These are phyloP conservation scores for Scaptomyza polygonia DNA, from an alignment of 2,888 invertebrate genomes.

Conservation along the genomic window DNA sequence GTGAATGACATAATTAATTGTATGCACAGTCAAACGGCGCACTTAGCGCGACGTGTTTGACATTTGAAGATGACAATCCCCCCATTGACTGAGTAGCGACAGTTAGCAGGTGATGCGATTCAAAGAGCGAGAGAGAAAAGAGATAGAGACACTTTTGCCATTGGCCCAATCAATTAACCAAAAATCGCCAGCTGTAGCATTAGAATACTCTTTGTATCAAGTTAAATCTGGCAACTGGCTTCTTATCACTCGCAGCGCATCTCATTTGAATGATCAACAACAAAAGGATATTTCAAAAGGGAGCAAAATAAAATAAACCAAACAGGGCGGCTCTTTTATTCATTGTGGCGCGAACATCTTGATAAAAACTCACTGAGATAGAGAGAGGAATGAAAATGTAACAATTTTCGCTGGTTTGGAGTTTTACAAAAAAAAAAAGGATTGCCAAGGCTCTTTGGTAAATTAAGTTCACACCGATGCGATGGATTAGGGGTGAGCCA, in stretches of 20 bases:
- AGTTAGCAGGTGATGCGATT: slow-evolving; percentile 37
- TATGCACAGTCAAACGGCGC: slow-evolving; percentile 63
- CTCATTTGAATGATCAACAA: slow-evolving; percentile 57
- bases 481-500: slow-evolving; percentile 63
- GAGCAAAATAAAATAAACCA: slow-evolving; percentile 1
- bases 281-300: slow-evolving; percentile 27
- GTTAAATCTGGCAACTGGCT: slow-evolving; percentile 13
- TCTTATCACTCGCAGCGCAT: slow-evolving; percentile 44
- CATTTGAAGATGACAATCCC: slow-evolving; percentile 75
- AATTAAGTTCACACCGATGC: slow-evolving; percentile 76
- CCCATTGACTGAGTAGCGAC: slow-evolving; percentile 28
- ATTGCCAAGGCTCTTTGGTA: slow-evolving; percentile 71
- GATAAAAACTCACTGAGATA: too few species aligned
- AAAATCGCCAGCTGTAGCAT: slow-evolving; percentile 57
- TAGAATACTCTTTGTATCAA: neutral
- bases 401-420: slow-evolving; percentile 34
- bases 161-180: slow-evolving; percentile 42
- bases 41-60: slow-evolving; percentile 76
- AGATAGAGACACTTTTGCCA: neutral
- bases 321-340: slow-evolving; percentile 28
- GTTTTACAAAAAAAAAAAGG: slow-evolving; percentile 61
- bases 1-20: slow-evolving; percentile 83
- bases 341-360: slow-evolving; percentile 70
- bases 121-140: neutral
- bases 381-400: slow-evolving; percentile 57